Conservation (phyloP, 2,113 vertebrate species). For the Spea multiplicata region DNA sequence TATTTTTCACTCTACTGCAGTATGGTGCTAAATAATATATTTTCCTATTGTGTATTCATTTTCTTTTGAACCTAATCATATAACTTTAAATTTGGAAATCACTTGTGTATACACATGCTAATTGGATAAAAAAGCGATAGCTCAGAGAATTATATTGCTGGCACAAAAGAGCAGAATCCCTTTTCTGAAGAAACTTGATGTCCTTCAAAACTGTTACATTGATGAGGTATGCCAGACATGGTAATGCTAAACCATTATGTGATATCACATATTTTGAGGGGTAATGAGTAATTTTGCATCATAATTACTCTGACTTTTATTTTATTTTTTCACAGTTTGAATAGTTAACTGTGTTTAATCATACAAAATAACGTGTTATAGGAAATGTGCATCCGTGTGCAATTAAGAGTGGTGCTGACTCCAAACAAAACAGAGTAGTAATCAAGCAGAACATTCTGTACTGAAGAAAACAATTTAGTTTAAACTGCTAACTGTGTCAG, state of each 20-base stretch:
- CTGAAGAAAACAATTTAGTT: not conserved
- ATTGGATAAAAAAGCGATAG: not conserved
- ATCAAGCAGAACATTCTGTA: not conserved
- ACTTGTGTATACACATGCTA: not conserved
- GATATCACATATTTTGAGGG: too few relatives aligned
- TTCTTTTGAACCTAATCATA: not conserved
- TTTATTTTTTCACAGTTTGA: not conserved
- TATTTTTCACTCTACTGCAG: not conserved
- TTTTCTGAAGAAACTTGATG: not conserved
- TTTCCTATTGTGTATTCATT: slow-evolving; percentile 1
- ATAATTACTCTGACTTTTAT: not conserved
- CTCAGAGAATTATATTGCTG: not conserved
- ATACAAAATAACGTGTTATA: not conserved
- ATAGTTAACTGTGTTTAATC: not conserved
- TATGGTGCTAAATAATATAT: not conserved
- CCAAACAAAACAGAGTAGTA: not conserved
- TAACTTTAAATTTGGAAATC: not conserved
- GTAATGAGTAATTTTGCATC: not conserved
- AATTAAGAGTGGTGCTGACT: not conserved
- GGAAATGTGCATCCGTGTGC: not conserved
- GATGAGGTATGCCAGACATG: not conserved
- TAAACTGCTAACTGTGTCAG: not conserved
- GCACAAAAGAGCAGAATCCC: not conserved
- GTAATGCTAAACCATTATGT: too few relatives aligned
- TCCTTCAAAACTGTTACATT: not conserved